Evolutionary conservation across 30 jellyfish, hydroid and myxozoan species (phyloP), one percentile per base, ranked within the genome.

Genomic region (Hydra vulgaris): DNA sequence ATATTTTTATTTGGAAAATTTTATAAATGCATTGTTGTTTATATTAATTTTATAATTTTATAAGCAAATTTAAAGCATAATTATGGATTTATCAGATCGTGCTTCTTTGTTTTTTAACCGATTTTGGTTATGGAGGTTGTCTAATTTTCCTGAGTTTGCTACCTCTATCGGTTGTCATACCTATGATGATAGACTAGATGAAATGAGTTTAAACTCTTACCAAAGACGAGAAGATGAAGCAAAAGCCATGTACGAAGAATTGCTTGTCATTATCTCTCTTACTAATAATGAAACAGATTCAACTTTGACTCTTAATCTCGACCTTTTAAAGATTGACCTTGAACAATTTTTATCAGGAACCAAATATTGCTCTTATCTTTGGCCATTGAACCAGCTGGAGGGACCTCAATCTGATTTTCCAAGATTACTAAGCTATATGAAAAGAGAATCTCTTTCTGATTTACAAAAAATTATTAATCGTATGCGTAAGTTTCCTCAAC

Each of bases 321-420:
- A 78, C 25, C 89, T 90, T 22, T 79, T 90, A 52, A 70, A 76
- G 61, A 22, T 81, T 21, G 97, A 90, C 21, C 53, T 90, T 7
- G 82, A 82, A 67, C 95, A 90, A 73, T 82, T 53, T 70, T 56
- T 90, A 17, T 17, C 80, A 0, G 95, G 97, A 19, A 23, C 72
- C 85, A 70, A 72, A 71, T 90, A 74, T 79, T 73, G 79, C 27
- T 74, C 95, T 0, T 90, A 20, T 69, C 82, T 90, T 24, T 90
- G 82, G 76, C 97, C 97, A 1, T 19, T 90, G 55, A 85, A 82
- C 81, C 90, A 79, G 71, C 70, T 90, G 66, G 97, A 90, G 67
- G 97, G 97, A 27, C 97, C 97, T 17, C 97, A 90, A 56, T n/a
- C 66, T n/a, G 95, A 83, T 74, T 90, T 90, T 69, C 97, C 97